Percentiles rank a stretch among this genome's conserved stretches.
Evolutionary conservation across 2,888 invertebrate species (phyloP).

Genomic region (Thecophora atra): DNA sequence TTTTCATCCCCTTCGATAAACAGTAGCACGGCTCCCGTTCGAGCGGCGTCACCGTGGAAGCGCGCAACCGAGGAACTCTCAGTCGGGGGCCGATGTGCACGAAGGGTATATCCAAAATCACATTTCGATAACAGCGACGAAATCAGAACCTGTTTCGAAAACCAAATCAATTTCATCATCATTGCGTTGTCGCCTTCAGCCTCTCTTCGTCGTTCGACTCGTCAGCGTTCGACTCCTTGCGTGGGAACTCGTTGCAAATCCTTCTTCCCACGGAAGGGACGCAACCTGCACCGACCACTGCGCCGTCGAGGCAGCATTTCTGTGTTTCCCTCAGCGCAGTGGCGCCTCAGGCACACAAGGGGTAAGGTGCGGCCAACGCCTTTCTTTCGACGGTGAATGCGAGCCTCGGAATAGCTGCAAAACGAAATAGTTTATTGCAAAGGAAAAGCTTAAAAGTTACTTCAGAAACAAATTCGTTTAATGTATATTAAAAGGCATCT

Average conservation of each 20-base stretch:
- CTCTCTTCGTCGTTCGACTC: constrained; percentile 18
- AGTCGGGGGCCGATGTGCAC: constrained; percentile 1
- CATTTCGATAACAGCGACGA: background rate
- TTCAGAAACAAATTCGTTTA: too few relatives aligned
- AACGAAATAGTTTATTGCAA: too few relatives aligned
- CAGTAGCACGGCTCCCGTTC: constrained; percentile 15
- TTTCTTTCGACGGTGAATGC: too few relatives aligned
- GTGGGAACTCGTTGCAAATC: constrained; percentile 57
- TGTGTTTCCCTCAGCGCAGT: constrained; percentile 25
- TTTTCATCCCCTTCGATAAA: constrained; percentile 8
- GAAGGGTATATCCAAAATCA: background rate
- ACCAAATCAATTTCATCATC: constrained; percentile 42
- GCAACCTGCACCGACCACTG: constrained; percentile 47
- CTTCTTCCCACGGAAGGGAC: constrained; percentile 55
- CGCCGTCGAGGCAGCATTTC: constrained; percentile 32
- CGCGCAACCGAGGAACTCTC: constrained; percentile 18
- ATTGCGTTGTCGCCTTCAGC: constrained; percentile 23
- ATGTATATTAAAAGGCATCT: too few relatives aligned
- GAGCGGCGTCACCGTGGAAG: constrained; percentile 27
- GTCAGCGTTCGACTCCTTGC: constrained; percentile 51
- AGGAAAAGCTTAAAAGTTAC: too few relatives aligned
- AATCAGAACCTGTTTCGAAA: constrained; percentile 40
- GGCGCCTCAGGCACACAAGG: background rate
- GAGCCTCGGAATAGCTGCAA: too few relatives aligned
- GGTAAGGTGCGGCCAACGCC: too few relatives aligned